Percentiles rank a stretch among this genome's conserved stretches.
phyloP scores from a whole-genome alignment of 2,888 invertebrate species.

The Tachina grossa region DNA sequence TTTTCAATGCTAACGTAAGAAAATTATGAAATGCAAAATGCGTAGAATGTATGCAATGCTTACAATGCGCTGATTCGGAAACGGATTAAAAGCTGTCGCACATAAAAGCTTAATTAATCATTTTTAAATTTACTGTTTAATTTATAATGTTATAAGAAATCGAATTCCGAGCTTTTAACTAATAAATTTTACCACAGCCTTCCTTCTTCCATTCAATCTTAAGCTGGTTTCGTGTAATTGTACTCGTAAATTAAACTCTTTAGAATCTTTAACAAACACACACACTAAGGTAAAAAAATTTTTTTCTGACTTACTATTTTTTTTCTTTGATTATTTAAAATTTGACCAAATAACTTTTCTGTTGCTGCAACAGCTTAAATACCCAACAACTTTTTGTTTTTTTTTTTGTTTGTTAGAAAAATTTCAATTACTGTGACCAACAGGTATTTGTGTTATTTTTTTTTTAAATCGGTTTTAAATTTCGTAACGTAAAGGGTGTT shows the following conservation, averaged over 20 bases:
- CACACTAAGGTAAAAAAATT: neutral
- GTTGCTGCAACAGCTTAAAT: slow-evolving; percentile 18
- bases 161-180: no score
- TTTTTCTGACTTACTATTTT: neutral
- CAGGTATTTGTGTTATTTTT: neutral
- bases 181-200: no score
- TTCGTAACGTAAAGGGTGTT: slow-evolving; percentile 59
- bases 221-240: no score
- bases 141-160: no score
- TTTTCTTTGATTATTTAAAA: neutral
- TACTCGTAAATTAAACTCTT: neutral
- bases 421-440: slow-evolving; percentile 30
- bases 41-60: no score
- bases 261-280: neutral
- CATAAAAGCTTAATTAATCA: no score
- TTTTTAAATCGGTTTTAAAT: slow-evolving; percentile 48
- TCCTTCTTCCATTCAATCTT: no score
- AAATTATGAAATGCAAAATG: no score
- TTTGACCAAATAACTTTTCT: neutral
- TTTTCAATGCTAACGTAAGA: no score
- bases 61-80: no score
- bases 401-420: neutral
- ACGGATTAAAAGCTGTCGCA: no score
- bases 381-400: neutral
- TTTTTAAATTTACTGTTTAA: no score